phyloP scores from a whole-genome alignment of 2,888 invertebrate genomes.

The Epicampocera succincta region DNA sequence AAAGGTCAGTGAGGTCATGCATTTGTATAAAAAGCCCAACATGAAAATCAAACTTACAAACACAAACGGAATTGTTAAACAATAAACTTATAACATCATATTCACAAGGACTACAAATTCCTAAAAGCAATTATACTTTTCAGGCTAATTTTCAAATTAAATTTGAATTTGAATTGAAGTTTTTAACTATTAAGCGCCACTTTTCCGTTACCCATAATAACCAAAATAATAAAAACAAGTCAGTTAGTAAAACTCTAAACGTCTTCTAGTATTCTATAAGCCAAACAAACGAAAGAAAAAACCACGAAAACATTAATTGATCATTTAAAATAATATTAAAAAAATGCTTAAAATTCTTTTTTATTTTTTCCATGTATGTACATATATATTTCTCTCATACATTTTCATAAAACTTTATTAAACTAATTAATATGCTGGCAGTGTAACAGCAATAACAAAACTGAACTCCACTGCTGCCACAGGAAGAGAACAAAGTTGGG shows the following conservation, averaged over 20 bases:
- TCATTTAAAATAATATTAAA: conserved; percentile 47
- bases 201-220: conserved; percentile 58
- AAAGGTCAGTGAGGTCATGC: no score
- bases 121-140: conserved; percentile 34
- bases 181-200: conserved; percentile 61
- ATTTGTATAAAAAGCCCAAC: no score
- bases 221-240: conserved; percentile 31
- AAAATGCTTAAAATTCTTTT: conserved; percentile 51
- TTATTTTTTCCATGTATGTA: conserved; percentile 13
- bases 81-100: background rate
- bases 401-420: conserved; percentile 47
- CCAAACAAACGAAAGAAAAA: conserved; percentile 10
- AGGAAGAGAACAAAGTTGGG: conserved; percentile 51
- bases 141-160: conserved; percentile 48
- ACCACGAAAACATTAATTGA: conserved; percentile 52
- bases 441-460: conserved; percentile 52
- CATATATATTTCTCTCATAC: conserved; percentile 2
- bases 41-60: no score
- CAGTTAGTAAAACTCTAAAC: conserved; percentile 45
- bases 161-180: conserved; percentile 57
- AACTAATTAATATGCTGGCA: conserved; percentile 67
- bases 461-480: conserved; percentile 31
- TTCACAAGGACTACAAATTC: background rate
- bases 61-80: conserved; percentile 4
- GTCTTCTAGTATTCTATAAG: conserved; percentile 11